Percentiles rank a stretch among this genome's conserved stretches.
phyloP scores from a whole-genome alignment of 1,140 invertebrate species.

The Scaptodrosophila lebanonensis region DNA sequence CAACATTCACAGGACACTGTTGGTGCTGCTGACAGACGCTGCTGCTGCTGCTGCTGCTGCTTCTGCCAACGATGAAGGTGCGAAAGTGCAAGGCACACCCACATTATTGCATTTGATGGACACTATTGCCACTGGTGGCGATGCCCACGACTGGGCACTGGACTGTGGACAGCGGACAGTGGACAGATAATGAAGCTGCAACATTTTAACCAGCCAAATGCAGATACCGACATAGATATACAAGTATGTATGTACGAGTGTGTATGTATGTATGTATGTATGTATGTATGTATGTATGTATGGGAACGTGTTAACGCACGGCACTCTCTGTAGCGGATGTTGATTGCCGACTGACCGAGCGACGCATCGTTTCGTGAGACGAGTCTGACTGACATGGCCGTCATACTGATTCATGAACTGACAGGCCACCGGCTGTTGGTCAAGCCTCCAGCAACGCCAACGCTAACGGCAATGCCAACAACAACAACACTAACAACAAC shows the following conservation, averaged over 20 bases:
- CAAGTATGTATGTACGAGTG: too few relatives aligned
- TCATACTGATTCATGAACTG: slow-evolving; percentile 68
- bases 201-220: slow-evolving; percentile 73
- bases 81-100: slow-evolving; percentile 43
- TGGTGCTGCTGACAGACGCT: slow-evolving; percentile 17
- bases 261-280: too few relatives aligned
- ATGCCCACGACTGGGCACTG: background rate
- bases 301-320: slow-evolving; percentile 10
- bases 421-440: slow-evolving; percentile 19
- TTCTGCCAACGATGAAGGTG: background rate
- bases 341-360: slow-evolving; percentile 56
- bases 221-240: slow-evolving; percentile 41
- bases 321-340: slow-evolving; percentile 28
- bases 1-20: slow-evolving; percentile 33
- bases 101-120: slow-evolving; percentile 47
- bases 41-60: background rate
- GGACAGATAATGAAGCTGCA: slow-evolving; percentile 72
- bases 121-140: background rate
- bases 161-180: slow-evolving; percentile 25
- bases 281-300: too few relatives aligned
- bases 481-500: too few relatives aligned
- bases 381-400: slow-evolving; percentile 51
- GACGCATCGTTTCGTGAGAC: too few relatives aligned
- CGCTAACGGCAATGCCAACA: too few relatives aligned
- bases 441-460: too few relatives aligned